A percentile compares a stretch with the other conserved stretches of the same genome.
Conservation (phyloP, 92 coral and sea anemone genomes). For the Porites evermanni region DNA sequence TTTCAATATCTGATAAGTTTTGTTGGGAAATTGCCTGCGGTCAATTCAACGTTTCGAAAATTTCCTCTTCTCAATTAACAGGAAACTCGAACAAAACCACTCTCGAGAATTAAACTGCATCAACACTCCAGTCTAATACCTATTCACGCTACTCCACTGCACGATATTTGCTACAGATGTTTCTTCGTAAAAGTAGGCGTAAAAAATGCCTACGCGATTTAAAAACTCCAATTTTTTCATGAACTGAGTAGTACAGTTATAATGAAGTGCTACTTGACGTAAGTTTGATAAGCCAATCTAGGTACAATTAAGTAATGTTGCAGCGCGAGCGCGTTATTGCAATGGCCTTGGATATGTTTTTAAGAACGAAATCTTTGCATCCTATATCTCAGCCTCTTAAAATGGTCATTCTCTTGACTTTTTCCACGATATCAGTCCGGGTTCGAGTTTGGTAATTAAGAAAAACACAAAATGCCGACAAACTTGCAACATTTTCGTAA, state of each 20-base stretch:
- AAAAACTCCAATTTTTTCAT: background rate
- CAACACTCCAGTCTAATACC: background rate
- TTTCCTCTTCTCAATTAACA: constrained; percentile 4
- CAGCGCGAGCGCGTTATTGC: too few relatives aligned
- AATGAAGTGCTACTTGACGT: background rate
- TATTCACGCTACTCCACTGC: background rate
- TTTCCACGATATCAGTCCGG: too few relatives aligned
- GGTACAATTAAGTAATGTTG: too few relatives aligned
- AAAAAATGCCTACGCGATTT: background rate
- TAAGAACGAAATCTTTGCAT: too few relatives aligned
- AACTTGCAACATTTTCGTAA: too few relatives aligned
- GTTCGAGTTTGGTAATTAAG: too few relatives aligned
- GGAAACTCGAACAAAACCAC: constrained; percentile 16
- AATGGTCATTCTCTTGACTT: too few relatives aligned
- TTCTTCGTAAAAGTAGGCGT: background rate
- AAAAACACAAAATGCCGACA: too few relatives aligned
- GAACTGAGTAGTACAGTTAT: background rate
- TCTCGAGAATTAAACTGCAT: constrained; percentile 14
- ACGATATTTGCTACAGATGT: background rate
- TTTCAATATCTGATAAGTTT: constrained; percentile 26
- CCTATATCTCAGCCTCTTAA: too few relatives aligned
- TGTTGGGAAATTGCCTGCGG: constrained; percentile 35
- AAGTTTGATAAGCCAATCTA: background rate
- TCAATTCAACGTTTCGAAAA: background rate
- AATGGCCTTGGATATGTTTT: too few relatives aligned